Evolutionary conservation across 2,113 vertebrate genomes (phyloP).

Genomic region (Xenopus tropicalis): UCB_Xtro_10.0 CM004447.2:54079001-54079500

Average conservation of each 20-base stretch:
- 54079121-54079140: constrained; percentile 60
- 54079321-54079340: constrained; percentile 77
- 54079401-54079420: constrained; percentile 67
- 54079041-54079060: constrained; percentile 57
- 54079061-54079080: constrained; percentile 59
- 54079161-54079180: constrained; percentile 63
- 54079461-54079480: constrained; percentile 55
- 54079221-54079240: constrained; percentile 74
- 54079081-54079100: constrained; percentile 56
- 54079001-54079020: constrained; percentile 54
- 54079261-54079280: constrained; percentile 68
- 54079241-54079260: constrained; percentile 62
- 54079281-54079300: constrained; percentile 57
- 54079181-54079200: constrained; percentile 67
- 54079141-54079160: constrained; percentile 71
- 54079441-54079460: constrained; percentile 48
- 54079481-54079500: constrained; percentile 63
- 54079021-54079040: constrained; percentile 52
- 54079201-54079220: constrained; percentile 63
- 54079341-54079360: constrained; percentile 76
- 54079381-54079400: constrained; percentile 61
- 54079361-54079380: constrained; percentile 78
- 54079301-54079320: constrained; percentile 68
- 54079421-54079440: constrained; percentile 56
- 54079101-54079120: constrained; percentile 49